Evolutionary conservation across 2,797 vertebrate species (phyloP), one percentile per base, ranked within the genome.

Genomic region (Sebastes cheni): DNA sequence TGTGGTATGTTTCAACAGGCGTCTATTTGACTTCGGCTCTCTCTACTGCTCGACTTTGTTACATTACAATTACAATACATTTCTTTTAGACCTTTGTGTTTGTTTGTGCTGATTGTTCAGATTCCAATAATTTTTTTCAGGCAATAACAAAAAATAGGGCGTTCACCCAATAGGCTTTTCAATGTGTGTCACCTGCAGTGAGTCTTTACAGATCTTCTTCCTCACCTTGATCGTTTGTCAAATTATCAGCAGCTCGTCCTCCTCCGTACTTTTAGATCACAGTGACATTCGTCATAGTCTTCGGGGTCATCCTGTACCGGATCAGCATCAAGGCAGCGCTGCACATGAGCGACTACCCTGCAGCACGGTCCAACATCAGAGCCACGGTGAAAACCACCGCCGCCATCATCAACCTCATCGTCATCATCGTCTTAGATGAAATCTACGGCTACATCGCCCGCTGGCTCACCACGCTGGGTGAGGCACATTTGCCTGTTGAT

Each of bases 391-490:
- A 97, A 0, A 97, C 97, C 82, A 99, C 98, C 0, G 98, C 97
- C 0, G 98, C 99, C 81, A 96, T 99, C 88, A 98, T 99, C 93
- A 99, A 99, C 91, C 93, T 99, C 84, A 97, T 99, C 25, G 93
- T 98, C 85, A 99, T 99, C 93, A 98, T 99, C 91, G 96, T 99
- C 75, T 92, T 99, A 88, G 98, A 99, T 22, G 98, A 99, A 85
- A 94, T 99, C 22, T 99, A 99, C 0, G 97, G 93, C 16, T 90
- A 90, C 81, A 94, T 99, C 1, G 98, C 98, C 8, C 90, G 97
- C 65, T 97, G 98, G 98, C 97, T 99, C 34, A 99, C 97, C 16
- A 90, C 88, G 74, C 94, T 98, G 0, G 98, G 98, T 99, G 71
- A 90, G 91, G 29, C 62, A 56, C 52, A 61, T 60, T 50, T 56